Conservation (phyloP, 2,888 invertebrate genomes). For the Oithona nana region DNA sequence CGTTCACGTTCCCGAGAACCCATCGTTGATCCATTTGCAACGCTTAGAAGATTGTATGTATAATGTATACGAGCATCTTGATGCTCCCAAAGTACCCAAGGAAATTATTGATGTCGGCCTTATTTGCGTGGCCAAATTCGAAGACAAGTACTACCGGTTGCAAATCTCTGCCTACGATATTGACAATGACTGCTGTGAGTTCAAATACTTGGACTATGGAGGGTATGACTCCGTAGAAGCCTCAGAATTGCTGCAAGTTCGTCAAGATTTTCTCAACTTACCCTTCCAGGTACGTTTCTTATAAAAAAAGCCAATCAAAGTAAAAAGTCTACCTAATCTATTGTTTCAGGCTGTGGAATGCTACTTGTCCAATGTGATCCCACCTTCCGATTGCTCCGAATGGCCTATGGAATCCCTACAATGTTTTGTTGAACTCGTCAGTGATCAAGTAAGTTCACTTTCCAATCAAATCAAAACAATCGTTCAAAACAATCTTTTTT, state of each 20-base stretch:
- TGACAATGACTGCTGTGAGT: constrained; percentile 47
- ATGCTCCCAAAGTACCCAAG: constrained; percentile 54
- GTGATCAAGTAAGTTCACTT: too few relatives aligned
- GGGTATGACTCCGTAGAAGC: constrained; percentile 65
- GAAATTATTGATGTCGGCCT: constrained; percentile 46
- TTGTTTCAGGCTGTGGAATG: constrained; percentile 72
- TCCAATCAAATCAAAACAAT: too few relatives aligned
- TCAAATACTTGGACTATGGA: constrained; percentile 85
- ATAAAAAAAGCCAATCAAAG: not conserved
- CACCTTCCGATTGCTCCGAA: constrained; percentile 42
- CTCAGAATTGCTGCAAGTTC: constrained; percentile 65
- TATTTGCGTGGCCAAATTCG: constrained; percentile 19
- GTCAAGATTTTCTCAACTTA: constrained; percentile 74
- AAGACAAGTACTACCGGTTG: constrained; percentile 23
- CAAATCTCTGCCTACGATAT: constrained; percentile 42
- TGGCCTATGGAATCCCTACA: constrained; percentile 1
- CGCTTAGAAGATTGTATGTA: constrained; percentile 51
- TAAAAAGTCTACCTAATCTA: not conserved
- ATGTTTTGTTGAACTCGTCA: not conserved
- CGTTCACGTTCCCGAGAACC: constrained; percentile 86
- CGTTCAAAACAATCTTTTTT: too few relatives aligned
- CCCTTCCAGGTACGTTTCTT: constrained; percentile 42
- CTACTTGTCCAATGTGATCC: constrained; percentile 67
- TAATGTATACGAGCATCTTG: constrained; percentile 50
- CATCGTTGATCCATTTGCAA: constrained; percentile 65